Percentiles rank a stretch among this genome's conserved stretches.
phyloP scores from a whole-genome alignment of 2,888 invertebrate genomes.

The Himalopsyche kuldschensis region DNA sequence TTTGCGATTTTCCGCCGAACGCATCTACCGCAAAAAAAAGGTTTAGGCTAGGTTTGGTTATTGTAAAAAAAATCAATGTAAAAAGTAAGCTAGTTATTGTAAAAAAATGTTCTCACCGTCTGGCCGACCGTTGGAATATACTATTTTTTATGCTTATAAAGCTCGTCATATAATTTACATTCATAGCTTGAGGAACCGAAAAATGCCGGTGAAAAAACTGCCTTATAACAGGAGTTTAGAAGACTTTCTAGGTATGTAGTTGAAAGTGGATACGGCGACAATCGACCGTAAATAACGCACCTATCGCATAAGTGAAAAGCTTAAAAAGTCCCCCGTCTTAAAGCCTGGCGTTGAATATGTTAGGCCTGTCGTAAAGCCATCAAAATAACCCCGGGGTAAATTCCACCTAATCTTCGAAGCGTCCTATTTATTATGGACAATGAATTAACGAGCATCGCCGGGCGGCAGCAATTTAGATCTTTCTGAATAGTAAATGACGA shows the following conservation, averaged over 20 bases:
- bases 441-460: not conserved
- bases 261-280: slow-evolving; percentile 6
- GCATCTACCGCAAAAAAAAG: too few species aligned
- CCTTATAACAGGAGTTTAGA: not conserved
- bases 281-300: slow-evolving; percentile 17
- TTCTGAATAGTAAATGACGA: not conserved
- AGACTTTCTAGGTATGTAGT: not conserved
- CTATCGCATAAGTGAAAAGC: not conserved
- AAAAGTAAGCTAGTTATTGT: too few species aligned
- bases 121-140: not conserved
- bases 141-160: not conserved
- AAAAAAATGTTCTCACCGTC: not conserved
- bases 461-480: not conserved
- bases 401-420: slow-evolving; percentile 1
- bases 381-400: slow-evolving; percentile 11
- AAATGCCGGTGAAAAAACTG: not conserved
- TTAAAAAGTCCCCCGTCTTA: not conserved
- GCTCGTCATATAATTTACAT: slow-evolving; percentile 5
- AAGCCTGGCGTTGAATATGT: not conserved
- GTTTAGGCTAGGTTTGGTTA: too few species aligned
- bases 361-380: slow-evolving; percentile 15
- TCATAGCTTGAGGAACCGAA: not conserved
- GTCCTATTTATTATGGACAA: not conserved
- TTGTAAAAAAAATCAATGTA: too few species aligned
- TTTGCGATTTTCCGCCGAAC: too few species aligned